Base-by-base conservation (phyloP, 2,888 invertebrate genomes). In the Arrhopalites spinosus region DNA sequence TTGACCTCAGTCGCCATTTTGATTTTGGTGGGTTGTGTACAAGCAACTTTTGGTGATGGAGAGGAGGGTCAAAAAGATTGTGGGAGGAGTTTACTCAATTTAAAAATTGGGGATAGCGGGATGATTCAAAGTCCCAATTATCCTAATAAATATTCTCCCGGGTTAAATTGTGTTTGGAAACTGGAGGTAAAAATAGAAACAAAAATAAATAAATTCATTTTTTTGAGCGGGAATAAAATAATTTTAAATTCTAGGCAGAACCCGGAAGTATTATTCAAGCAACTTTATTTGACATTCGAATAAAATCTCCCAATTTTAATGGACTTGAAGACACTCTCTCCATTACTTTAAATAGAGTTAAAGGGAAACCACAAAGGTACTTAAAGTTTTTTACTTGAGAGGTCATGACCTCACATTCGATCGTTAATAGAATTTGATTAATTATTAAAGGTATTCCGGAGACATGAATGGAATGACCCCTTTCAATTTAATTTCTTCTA, bases 381-480 rank as follows among this genome's bases (percentile, higher is more conserved):
- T 11, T 45, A 11, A 45, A 45, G 23, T 20, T 56, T 15, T 11
- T n/a, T 7, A n/a, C n/a, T n/a, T n/a, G n/a, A n/a, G n/a, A n/a
- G n/a, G n/a, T n/a, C n/a, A n/a, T n/a, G n/a, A n/a, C n/a, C n/a
- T n/a, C n/a, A n/a, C n/a, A n/a, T n/a, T n/a, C n/a, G n/a, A n/a
- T n/a, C n/a, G n/a, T n/a, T n/a, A n/a, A n/a, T n/a, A n/a, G n/a
- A n/a, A n/a, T n/a, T n/a, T n/a, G n/a, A n/a, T n/a, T n/a, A n/a
- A n/a, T n/a, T n/a, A n/a, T n/a, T n/a, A n/a, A 13, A 67, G 67
- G 23, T 66, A 36, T 36, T 66, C 66, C 2, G 66, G 66, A 36
- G 66, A 66, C 20, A 5, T 66, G 36, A 66, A 66, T 66, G 66
- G 66, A 3, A 17, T 66, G 15, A 66, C 66, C 15, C 66, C 66